These are phyloP conservation scores for Odocoileus virginianus DNA, from an alignment of 2,113 vertebrate species.

Conservation along the genomic window DNA sequence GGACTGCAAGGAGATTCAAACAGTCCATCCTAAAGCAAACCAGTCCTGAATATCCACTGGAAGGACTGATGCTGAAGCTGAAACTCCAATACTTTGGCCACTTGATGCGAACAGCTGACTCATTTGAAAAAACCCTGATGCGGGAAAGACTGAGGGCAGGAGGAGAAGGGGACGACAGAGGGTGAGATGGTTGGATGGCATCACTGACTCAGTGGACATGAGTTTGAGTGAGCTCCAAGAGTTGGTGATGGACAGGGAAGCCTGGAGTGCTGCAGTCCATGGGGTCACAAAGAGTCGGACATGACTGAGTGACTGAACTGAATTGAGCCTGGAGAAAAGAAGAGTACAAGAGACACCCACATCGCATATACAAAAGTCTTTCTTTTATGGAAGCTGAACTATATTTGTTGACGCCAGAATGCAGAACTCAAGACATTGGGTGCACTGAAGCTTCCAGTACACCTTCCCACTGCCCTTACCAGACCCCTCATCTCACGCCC, in stretches of 20 bases:
- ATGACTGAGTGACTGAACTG: background rate
- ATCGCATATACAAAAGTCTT: background rate
- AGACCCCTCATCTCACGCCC: background rate
- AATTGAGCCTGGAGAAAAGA: background rate
- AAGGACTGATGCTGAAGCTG: background rate
- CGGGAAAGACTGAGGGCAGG: background rate
- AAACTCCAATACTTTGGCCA: background rate
- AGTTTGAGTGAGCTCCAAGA: background rate
- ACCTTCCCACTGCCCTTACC: too few species aligned
- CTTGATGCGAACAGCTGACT: background rate
- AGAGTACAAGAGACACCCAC: background rate
- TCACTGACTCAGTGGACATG: background rate
- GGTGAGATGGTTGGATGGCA: background rate
- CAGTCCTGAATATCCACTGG: background rate
- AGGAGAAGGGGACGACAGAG: background rate
- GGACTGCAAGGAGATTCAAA: background rate
- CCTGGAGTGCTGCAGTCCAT: background rate
- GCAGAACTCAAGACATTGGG: background rate
- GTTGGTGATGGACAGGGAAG: background rate
- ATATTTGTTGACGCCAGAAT: background rate
- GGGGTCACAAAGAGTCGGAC: background rate
- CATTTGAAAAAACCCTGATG: background rate
- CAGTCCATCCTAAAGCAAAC: background rate
- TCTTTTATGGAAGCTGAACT: background rate
- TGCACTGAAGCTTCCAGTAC: background rate